phyloP scores from a whole-genome alignment of 2,797 vertebrate species.

The Triplophysa yarkandensis region DNA sequence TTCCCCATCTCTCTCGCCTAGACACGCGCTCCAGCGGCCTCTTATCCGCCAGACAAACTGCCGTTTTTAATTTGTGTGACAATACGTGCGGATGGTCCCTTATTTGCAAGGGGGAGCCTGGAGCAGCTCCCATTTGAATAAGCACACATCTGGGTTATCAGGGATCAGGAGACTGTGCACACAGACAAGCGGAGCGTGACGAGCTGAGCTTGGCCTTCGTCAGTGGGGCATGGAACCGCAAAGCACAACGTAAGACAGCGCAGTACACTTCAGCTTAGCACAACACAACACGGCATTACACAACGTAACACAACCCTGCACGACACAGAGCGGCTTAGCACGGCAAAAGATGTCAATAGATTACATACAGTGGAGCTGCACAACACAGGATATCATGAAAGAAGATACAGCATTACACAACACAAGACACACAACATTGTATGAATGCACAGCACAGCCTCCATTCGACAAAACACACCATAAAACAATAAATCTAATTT shows the following conservation, averaged over 20 bases:
- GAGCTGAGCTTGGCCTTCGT: conserved; percentile 47
- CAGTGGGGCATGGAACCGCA: conserved; percentile 33
- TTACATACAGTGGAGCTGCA: not conserved
- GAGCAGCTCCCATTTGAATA: conserved; percentile 79
- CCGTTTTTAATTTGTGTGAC: conserved; percentile 82
- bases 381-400: not conserved
- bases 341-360: not conserved
- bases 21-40: conserved; percentile 53
- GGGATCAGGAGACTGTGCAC: conserved; percentile 67
- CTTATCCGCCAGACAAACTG: conserved; percentile 69
- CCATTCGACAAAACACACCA: not conserved
- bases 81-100: conserved; percentile 72
- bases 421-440: too few relatives aligned
- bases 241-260: conserved; percentile 16
- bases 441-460: not conserved
- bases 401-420: not conserved
- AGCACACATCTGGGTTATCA: conserved; percentile 76
- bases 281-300: not conserved
- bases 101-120: conserved; percentile 80
- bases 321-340: not conserved
- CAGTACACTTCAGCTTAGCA: conserved; percentile 16
- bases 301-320: not conserved
- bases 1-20: conserved; percentile 19
- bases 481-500: too few relatives aligned
- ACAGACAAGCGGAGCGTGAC: conserved; percentile 29